phyloP scores from a whole-genome alignment of 2,113 vertebrate species.

The Mellivora capensis region DNA sequence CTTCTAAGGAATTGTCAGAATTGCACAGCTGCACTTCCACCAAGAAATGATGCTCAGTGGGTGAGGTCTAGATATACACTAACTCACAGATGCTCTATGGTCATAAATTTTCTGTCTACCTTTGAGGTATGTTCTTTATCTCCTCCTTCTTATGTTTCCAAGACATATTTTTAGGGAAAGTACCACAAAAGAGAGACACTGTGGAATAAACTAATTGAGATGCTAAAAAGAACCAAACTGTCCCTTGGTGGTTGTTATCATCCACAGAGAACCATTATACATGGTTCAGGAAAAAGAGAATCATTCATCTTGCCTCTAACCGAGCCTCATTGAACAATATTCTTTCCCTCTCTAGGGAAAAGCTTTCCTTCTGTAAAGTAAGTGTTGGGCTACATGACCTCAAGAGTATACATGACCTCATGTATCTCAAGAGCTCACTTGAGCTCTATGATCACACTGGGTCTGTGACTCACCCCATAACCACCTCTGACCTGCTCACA shows the following conservation, averaged over 20 bases:
- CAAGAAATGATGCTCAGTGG: neutral
- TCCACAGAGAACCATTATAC: neutral
- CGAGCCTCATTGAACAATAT: neutral
- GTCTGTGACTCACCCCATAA: neutral
- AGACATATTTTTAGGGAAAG: neutral
- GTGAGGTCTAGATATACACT: neutral
- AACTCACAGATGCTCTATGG: neutral
- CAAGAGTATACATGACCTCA: neutral
- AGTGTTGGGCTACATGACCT: neutral
- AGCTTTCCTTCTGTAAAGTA: neutral
- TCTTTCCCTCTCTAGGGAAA: neutral
- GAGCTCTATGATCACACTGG: neutral
- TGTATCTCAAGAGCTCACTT: neutral
- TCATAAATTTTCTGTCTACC: neutral
- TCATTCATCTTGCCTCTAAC: neutral
- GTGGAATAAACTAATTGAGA: neutral
- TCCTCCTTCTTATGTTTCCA: neutral
- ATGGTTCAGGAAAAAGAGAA: neutral
- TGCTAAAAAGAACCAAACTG: neutral
- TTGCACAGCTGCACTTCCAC: neutral
- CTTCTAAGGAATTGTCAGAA: neutral
- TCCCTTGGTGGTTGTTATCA: neutral
- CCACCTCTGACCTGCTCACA: neutral
- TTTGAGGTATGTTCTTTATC: neutral
- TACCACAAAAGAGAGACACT: neutral